These are phyloP conservation scores for Colinus virginianus DNA, from an alignment of 2,113 vertebrate genomes.

Conservation along the genomic window DNA sequence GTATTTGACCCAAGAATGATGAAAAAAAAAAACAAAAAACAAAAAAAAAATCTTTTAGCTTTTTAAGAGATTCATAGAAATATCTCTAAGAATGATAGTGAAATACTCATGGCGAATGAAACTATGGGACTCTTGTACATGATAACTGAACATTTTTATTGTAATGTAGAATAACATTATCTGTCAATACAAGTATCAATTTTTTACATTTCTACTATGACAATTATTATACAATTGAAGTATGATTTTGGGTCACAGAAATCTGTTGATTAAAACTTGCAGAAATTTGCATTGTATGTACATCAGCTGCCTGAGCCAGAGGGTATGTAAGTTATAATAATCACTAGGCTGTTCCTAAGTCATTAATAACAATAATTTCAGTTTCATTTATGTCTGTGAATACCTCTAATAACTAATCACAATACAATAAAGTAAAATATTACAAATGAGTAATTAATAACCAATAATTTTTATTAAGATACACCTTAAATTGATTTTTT, in stretches of 20 bases:
- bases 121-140: neutral
- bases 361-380: neutral
- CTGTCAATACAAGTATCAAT: neutral
- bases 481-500: neutral
- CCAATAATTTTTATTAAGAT: neutral
- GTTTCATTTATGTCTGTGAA: neutral
- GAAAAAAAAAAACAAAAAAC: neutral
- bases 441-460: neutral
- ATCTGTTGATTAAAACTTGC: neutral
- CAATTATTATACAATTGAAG: neutral
- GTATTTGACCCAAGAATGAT: neutral
- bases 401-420: neutral
- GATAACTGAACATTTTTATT: neutral
- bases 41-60: neutral
- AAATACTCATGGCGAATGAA: neutral
- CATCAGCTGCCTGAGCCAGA: neutral
- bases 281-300: neutral
- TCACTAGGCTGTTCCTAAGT: neutral
- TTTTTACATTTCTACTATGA: neutral
- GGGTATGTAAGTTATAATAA: neutral
- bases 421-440: neutral
- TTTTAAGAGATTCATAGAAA: neutral
- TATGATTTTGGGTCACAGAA: neutral
- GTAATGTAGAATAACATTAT: neutral
- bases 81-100: neutral